These are phyloP conservation scores for Meteorus colon DNA, from an alignment of 2,888 invertebrate species.

Conservation along the genomic window DNA sequence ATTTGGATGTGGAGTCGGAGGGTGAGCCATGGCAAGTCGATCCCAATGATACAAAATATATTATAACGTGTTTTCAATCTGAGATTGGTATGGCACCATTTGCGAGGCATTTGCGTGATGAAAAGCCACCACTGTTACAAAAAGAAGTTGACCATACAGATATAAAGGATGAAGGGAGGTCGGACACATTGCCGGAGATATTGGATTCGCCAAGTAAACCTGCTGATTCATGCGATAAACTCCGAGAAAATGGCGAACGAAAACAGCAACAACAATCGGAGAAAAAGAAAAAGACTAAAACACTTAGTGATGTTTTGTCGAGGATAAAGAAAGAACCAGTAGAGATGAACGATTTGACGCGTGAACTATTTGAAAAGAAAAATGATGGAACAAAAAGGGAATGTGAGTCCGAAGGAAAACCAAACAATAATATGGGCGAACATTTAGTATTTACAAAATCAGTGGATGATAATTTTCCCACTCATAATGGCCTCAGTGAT, in stretches of 20 bases:
- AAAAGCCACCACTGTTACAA: conserved; percentile 68
- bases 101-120: conserved; percentile 79
- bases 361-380: conserved; percentile 70
- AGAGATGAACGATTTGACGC: conserved; percentile 74
- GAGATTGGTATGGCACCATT: conserved; percentile 88
- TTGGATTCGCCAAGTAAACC: conserved; percentile 30
- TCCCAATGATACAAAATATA: conserved; percentile 80
- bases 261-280: conserved; percentile 55
- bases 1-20: conserved; percentile 77
- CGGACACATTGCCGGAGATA: conserved; percentile 49
- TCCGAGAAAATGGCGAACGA: conserved; percentile 50
- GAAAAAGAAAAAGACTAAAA: conserved; percentile 76
- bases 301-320: conserved; percentile 78
- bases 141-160: conserved; percentile 63
- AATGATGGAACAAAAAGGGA: conserved; percentile 67
- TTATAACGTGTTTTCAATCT: conserved; percentile 89
- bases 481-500: conserved; percentile 54
- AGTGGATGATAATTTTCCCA: conserved; percentile 51
- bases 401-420: conserved; percentile 63
- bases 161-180: conserved; percentile 60
- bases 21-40: conserved; percentile 86
- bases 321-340: conserved; percentile 78
- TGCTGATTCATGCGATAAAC: conserved; percentile 35
- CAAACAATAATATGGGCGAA: conserved; percentile 68
- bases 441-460: conserved; percentile 60